Base-by-base conservation (phyloP, 2,797 vertebrate genomes). In the Sebastes hubbsi region DNA sequence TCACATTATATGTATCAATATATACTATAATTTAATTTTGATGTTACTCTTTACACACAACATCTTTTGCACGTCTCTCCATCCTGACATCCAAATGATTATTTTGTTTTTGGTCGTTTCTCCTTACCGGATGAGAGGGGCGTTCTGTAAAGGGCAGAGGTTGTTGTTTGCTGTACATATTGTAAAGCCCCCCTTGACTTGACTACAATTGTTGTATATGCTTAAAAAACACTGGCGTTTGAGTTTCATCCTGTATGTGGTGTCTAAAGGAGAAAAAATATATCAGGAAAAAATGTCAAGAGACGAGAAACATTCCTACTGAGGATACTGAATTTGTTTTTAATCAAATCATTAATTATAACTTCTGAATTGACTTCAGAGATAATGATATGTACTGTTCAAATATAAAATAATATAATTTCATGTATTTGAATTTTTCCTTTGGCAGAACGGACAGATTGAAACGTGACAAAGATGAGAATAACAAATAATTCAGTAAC, bases 391-490 rank as follows among this genome's bases (percentile, higher is more conserved):
- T 38, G 36, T 38, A 4, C 32, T 34, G 32, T 34, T 34, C 32
- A 34, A 34, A 34, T 3, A 34, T 34, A 34, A 34, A 36, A 38
- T 38, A 38, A 38, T 38, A 38, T 38, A 13, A 38, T 38, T 38
- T 38, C 36, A 38, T 13, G 36, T 38, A 38, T 38, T 38, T 1
- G 1, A 38, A 38, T 38, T 13, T 1, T 55, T 59, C 5, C 12
- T 87, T 90, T 78, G 79, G 63, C 75, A 70, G 77, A 82, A 79
- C 80, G 75, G 71, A 80, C 61, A 87, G 72, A 88, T 77, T 79
- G 69, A 82, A 86, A 64, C 74, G 59, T 13, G 87, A 86, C 82
- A 46, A 46, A 46, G 16, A 46, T 38, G 36, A 18, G 14, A 16
- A 46, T 6, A 46, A 46, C 16, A 46, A 46, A 46, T 46, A 46